phyloP scores from a whole-genome alignment of 1,140 invertebrate species.

The Antheraea pernyi region DNA sequence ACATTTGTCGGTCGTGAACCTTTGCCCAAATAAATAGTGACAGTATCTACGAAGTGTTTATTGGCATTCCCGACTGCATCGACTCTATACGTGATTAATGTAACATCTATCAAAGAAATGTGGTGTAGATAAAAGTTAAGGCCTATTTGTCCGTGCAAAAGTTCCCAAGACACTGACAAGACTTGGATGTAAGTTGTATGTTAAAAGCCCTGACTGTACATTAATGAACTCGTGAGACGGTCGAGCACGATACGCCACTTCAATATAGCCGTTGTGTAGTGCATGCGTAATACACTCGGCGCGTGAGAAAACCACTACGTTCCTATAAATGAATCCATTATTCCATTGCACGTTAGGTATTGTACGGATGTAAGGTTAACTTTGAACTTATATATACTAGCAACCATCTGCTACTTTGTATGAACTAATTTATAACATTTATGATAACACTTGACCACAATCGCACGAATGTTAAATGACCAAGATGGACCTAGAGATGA shows the following conservation, averaged over 20 bases:
- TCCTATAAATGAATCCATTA: not conserved
- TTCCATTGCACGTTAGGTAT: not conserved
- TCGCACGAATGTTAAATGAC: too few relatives aligned
- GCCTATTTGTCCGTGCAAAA: not conserved
- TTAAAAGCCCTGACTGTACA: conserved; percentile 19
- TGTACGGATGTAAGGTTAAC: not conserved
- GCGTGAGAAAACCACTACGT: conserved; percentile 22
- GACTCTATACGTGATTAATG: too few relatives aligned
- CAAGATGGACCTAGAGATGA: too few relatives aligned
- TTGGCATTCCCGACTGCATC: too few relatives aligned
- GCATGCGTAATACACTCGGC: conserved; percentile 19
- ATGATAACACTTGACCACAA: too few relatives aligned
- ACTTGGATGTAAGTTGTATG: not conserved
- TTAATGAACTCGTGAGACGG: conserved; percentile 24
- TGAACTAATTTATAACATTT: too few relatives aligned
- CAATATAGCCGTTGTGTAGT: conserved; percentile 19
- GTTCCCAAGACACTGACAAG: not conserved
- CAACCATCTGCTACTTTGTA: too few relatives aligned
- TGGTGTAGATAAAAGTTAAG: not conserved
- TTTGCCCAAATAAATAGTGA: too few relatives aligned
- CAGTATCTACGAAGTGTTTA: too few relatives aligned
- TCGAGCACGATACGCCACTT: conserved; percentile 16
- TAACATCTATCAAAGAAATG: not conserved
- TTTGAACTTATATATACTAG: too few relatives aligned
- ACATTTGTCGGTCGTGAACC: not conserved